A percentile compares a stretch with the other conserved stretches of the same genome.
Evolutionary conservation across 2,113 vertebrate genomes (phyloP).

Genomic region (Periophthalmodon schlosseri): DNA sequence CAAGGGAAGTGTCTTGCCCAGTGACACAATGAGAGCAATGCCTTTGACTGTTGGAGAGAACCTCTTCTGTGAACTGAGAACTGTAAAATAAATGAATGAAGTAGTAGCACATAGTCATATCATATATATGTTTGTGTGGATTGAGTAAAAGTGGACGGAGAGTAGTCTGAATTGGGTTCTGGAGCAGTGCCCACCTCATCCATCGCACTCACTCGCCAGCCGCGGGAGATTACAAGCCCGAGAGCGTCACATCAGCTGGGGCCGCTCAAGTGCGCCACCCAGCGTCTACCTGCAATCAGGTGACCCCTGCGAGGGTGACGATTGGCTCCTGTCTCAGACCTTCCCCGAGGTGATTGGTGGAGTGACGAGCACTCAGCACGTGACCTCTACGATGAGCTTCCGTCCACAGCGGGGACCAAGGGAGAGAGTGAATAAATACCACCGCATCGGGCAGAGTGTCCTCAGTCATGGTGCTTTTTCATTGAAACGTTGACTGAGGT

Average conservation of each 20-base stretch:
- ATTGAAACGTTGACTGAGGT: no score
- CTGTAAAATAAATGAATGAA: no score
- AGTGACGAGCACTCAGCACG: conserved; percentile 63
- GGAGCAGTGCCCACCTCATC: conserved; percentile 78
- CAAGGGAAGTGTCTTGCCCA: no score
- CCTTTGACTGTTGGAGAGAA: no score
- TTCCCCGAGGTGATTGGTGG: conserved; percentile 41
- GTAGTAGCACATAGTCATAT: no score
- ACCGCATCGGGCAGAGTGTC: not conserved
- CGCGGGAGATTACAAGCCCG: conserved; percentile 81
- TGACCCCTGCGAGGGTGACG: conserved; percentile 70
- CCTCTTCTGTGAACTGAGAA: no score
- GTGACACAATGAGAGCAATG: no score
- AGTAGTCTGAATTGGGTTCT: conserved; percentile 76
- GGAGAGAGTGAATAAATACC: not conserved
- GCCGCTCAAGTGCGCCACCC: not conserved
- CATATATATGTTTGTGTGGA: no score
- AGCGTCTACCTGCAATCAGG: conserved; percentile 63
- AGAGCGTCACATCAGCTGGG: conserved; percentile 11
- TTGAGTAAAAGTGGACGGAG: conserved; percentile 63
- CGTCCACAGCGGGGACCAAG: conserved; percentile 39
- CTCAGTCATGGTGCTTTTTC: not conserved
- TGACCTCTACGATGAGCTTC: conserved; percentile 66
- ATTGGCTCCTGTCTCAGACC: conserved; percentile 66
- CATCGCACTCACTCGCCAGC: conserved; percentile 83